Evolutionary conservation across 2,888 invertebrate genomes (phyloP).

Genomic region (Diploptera punctata): DNA sequence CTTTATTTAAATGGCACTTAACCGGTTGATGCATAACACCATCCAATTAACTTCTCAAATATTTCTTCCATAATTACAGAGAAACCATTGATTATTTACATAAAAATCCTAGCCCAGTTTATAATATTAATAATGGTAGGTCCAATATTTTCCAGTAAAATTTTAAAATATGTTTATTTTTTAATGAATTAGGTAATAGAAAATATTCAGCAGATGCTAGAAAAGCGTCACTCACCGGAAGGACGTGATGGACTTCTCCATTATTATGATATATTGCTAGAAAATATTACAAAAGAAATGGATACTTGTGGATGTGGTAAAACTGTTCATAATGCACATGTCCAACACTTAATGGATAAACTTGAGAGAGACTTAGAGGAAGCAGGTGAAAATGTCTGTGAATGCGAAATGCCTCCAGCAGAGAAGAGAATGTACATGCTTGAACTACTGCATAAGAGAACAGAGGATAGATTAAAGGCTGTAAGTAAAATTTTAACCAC

Average conservation of each 20-base stretch:
- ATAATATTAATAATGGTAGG: too few species aligned
- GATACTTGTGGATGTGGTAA: neutral
- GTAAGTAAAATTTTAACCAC: neutral
- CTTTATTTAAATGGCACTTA: too few species aligned
- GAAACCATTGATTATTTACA: too few species aligned
- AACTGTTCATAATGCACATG: neutral
- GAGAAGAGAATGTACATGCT: neutral
- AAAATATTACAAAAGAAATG: neutral
- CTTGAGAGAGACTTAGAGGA: neutral
- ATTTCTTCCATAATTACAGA: too few species aligned
- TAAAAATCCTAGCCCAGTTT: too few species aligned
- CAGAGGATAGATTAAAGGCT: neutral
- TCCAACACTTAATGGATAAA: neutral
- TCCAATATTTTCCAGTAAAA: too few species aligned
- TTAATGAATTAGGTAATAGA: neutral
- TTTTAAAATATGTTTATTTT: too few species aligned
- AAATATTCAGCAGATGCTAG: neutral
- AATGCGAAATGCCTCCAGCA: neutral
- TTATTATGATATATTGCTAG: neutral
- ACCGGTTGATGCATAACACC: too few species aligned
- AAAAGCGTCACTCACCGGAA: neutral
- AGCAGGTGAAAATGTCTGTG: neutral
- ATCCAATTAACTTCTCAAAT: too few species aligned
- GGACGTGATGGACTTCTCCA: neutral
- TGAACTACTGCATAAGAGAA: neutral